Conservation (phyloP, 2,888 invertebrate genomes). For the Lamproptera curius region DNA sequence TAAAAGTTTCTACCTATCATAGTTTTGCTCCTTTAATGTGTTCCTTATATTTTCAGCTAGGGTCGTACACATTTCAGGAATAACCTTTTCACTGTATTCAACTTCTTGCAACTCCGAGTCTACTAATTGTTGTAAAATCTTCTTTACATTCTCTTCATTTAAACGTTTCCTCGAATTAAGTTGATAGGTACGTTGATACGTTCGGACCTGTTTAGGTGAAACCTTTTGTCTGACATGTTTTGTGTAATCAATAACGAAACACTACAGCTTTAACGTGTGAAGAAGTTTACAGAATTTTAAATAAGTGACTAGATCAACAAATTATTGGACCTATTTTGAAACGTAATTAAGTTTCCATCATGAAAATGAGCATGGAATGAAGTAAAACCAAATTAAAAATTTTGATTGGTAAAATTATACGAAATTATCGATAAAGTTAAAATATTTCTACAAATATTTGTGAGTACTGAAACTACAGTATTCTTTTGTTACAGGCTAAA, state of each 20-base stretch:
- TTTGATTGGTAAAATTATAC: no score
- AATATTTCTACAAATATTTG: no score
- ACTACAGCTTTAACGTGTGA: no score
- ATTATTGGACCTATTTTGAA: no score
- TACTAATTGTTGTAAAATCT: conserved; percentile 78
- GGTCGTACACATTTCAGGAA: conserved; percentile 75
- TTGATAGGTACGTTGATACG: conserved; percentile 81
- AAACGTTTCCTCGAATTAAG: conserved; percentile 81
- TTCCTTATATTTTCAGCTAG: conserved; percentile 79
- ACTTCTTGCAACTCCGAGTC: conserved; percentile 79
- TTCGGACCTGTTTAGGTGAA: conserved; percentile 57
- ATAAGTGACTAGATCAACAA: no score
- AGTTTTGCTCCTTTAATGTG: conserved; percentile 81
- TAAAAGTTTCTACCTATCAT: conserved; percentile 77
- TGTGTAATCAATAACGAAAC: conserved; percentile 29
- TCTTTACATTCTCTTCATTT: conserved; percentile 78
- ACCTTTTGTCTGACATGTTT: conserved; percentile 44
- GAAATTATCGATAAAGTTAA: no score
- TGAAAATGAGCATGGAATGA: no score
- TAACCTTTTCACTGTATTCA: conserved; percentile 79
- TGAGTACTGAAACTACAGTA: no score
- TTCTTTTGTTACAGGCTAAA: no score
- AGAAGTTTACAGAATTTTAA: no score
- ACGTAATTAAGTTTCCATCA: no score
- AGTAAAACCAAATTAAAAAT: no score